Evolutionary conservation across 2,113 vertebrate species (phyloP).

Genomic region (Syngnathus scovelli): DNA sequence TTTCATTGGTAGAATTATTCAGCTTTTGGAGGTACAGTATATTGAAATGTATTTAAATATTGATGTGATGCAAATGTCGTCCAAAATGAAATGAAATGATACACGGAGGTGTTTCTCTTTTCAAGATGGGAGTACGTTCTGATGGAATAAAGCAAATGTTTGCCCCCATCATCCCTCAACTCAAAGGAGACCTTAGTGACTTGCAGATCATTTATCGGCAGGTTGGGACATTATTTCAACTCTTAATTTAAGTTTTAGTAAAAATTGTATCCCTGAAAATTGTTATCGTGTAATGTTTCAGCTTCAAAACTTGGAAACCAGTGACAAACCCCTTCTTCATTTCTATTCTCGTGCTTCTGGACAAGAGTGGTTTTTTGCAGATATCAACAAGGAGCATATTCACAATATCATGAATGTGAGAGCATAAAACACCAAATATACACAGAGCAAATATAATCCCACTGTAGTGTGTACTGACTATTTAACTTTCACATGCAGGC

Average conservation of each 20-base stretch:
- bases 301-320: conserved; percentile 60
- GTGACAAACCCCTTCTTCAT: conserved; percentile 53
- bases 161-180: conserved; percentile 21
- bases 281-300: conserved; percentile 29
- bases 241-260: not conserved
- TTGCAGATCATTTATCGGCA: conserved; percentile 47
- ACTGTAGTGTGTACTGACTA: not conserved
- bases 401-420: conserved; percentile 52
- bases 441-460: not conserved
- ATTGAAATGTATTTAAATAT: not conserved
- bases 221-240: conserved; percentile 45
- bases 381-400: conserved; percentile 57
- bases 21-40: conserved; percentile 74
- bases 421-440: not conserved
- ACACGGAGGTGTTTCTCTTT: conserved; percentile 2
- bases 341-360: conserved; percentile 52
- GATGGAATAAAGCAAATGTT: conserved; percentile 63
- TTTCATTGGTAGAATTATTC: conserved; percentile 69
- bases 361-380: conserved; percentile 65
- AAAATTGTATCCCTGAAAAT: not conserved
- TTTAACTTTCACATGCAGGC: conserved; percentile 37
- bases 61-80: not conserved
- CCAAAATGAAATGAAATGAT: not conserved
- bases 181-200: conserved; percentile 51
- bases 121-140: conserved; percentile 61